Evolutionary conservation across 2,888 invertebrate species (phyloP).

Genomic region (Cheilosia vernalis): DNA sequence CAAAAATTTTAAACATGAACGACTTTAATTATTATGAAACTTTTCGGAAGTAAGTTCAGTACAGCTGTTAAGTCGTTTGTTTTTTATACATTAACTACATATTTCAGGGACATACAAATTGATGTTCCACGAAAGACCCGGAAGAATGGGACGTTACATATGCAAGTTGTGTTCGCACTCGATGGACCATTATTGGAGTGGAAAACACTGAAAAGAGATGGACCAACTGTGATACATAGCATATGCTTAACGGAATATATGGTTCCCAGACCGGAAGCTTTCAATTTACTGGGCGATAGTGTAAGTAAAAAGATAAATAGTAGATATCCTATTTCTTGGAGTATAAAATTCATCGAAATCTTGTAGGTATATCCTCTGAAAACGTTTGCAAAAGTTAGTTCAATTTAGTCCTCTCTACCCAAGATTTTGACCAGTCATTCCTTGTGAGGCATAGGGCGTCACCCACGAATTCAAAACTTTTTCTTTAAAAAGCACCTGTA

Average conservation of each 20-base stretch:
- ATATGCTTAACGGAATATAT: conserved; percentile 89
- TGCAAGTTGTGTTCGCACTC: conserved; percentile 89
- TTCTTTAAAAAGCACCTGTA: no score
- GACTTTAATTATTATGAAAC: conserved; percentile 87
- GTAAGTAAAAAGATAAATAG: conserved; percentile 61
- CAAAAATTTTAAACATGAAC: conserved; percentile 85
- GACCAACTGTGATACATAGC: conserved; percentile 86
- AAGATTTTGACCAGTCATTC: no score
- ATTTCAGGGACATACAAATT: conserved; percentile 87
- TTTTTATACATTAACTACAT: conserved; percentile 57
- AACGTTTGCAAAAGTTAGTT: no score
- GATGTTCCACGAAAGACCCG: conserved; percentile 89
- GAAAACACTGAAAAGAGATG: conserved; percentile 85
- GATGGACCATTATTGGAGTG: conserved; percentile 85
- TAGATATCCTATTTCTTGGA: no score
- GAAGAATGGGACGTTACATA: conserved; percentile 92
- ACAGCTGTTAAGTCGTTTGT: not conserved
- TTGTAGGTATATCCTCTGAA: no score
- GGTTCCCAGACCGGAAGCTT: conserved; percentile 89
- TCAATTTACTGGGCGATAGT: conserved; percentile 87
- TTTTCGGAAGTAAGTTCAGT: conserved; percentile 84
- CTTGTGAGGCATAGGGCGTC: not conserved
- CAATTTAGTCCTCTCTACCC: no score
- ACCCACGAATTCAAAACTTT: no score
- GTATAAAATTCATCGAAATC: no score